Evolutionary conservation across 1,140 invertebrate genomes (phyloP), one percentile per base, ranked within the genome.

Genomic region (Manduca sexta): DNA sequence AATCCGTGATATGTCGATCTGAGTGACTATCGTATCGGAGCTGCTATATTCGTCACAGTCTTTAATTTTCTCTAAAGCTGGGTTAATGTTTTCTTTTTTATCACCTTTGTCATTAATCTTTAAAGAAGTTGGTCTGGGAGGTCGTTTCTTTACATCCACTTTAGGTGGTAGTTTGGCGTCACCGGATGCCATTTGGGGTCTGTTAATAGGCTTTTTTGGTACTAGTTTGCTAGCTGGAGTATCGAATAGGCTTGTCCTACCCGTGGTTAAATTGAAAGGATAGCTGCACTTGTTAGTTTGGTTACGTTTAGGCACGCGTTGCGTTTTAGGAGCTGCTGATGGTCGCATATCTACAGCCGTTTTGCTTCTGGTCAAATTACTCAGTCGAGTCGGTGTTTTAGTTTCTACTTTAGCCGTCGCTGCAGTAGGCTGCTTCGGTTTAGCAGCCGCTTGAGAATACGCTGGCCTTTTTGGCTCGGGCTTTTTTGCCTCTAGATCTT

Each of bases 301-400:
- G 38, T 67, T 75, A 53, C 69, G 73, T 53, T 73, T 81, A 21
- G 73, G 70, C 42, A 65, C 77, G 30, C 55, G 52, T 47, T 61
- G 60, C 29, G 64, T 48, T 61, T 70, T 78, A n/a, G 65, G 49
- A 13, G 47, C 53, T 11, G 65, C 43, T 30, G 40, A 64, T 1
- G 77, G 63, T 16, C 74, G 60, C 31, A 89, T 88, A 74, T 88
- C 88, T 3, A 87, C 84, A n/a, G 88, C 86, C 37, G 89, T 89
- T 61, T 88, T 89, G 61, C 88, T 89, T 65, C 88, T 73, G 13
- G 80, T 54, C 45, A 89, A 51, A 8, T 63, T 47, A 17, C 44
- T 60, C 13, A 56, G 45, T 52, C 61, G 59, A 41, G 72, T 69
- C 21, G 69, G 68, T 26, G 21, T 26, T 8, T 26, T 26, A 34